Evolutionary conservation across 2,888 invertebrate species (phyloP).

Genomic region (Callosobruchus maculatus): DNA sequence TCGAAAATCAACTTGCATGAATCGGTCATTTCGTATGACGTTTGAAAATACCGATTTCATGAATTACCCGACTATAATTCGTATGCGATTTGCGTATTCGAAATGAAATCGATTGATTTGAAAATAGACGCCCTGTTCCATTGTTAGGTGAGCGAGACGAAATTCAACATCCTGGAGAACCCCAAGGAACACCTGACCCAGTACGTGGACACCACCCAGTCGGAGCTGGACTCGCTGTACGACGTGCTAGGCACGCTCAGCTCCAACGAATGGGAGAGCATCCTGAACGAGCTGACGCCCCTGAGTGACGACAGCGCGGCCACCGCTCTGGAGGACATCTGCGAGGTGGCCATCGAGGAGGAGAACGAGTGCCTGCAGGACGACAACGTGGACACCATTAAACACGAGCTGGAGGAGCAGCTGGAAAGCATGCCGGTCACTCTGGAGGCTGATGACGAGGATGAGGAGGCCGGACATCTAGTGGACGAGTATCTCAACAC

Average conservation of each 20-base stretch:
- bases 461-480: neutral
- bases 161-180: constrained; percentile 15
- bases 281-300: neutral
- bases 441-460: neutral
- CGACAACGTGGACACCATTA: neutral
- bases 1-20: too few species aligned
- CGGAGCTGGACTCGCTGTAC: constrained; percentile 26
- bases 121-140: neutral
- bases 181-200: constrained; percentile 23
- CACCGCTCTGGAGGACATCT: neutral
- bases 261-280: neutral
- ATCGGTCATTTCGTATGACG: too few species aligned
- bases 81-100: too few species aligned
- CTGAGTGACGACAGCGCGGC: neutral
- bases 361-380: neutral
- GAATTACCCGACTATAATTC: too few species aligned
- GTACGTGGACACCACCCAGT: constrained; percentile 25
- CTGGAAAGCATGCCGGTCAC: neutral
- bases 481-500: neutral
- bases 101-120: too few species aligned
- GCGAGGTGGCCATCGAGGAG: neutral
- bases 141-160: neutral
- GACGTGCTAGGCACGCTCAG: constrained; percentile 14
- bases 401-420: neutral
- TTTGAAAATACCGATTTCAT: too few species aligned